phyloP scores from a whole-genome alignment of 2,888 invertebrate genomes.

The Pyrocoelia pectoralis region DNA sequence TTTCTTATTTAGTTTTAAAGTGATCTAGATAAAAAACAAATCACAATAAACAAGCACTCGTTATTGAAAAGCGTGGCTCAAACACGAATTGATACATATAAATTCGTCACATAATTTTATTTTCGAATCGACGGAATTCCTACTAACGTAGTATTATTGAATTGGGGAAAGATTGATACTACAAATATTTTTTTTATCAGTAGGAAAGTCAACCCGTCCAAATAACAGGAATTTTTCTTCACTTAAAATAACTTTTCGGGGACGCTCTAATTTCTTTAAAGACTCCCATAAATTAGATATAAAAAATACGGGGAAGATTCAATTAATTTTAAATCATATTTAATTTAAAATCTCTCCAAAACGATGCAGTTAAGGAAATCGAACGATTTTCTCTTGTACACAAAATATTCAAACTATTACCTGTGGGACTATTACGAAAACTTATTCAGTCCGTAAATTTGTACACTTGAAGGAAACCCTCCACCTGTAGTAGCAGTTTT shows the following conservation, averaged over 20 bases:
- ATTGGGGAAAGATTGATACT: constrained; percentile 4
- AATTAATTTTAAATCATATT: background rate
- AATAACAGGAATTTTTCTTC: background rate
- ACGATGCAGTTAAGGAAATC: background rate
- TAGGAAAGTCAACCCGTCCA: background rate
- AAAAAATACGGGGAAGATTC: background rate
- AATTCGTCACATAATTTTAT: constrained; percentile 6
- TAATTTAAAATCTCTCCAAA: background rate
- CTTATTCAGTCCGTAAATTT: background rate
- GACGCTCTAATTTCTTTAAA: background rate
- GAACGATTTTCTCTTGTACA: background rate
- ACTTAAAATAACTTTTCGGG: background rate
- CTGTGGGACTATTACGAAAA: background rate
- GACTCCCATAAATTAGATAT: background rate
- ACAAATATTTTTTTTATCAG: background rate
- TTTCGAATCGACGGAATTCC: background rate
- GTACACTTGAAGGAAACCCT: background rate
- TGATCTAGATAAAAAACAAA: background rate
- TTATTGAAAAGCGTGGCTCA: background rate
- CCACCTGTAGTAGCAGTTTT: background rate
- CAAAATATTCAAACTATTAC: background rate
- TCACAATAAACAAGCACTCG: background rate
- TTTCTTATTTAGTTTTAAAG: background rate
- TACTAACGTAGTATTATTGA: constrained; percentile 5
- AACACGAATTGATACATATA: background rate